Evolutionary conservation across 1,140 invertebrate species (phyloP), one percentile per base, ranked within the genome.

Genomic region (Atta cephalotes): DNA sequence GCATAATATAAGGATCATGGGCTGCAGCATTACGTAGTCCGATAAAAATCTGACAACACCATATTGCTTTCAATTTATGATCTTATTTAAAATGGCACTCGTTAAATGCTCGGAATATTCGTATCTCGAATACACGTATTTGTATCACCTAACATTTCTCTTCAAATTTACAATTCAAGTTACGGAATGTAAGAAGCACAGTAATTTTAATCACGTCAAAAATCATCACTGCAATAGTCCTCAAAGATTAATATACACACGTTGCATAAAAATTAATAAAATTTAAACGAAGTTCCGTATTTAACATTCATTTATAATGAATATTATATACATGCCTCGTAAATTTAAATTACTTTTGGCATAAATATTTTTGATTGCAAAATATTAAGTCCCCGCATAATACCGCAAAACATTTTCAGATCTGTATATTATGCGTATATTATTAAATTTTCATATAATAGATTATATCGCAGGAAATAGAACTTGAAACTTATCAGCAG

Each of bases 31-130:
- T 85, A 72, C 58, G 39, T 79, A 60, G 74, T 71, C 4, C 3
- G 82, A 80, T 88, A 86, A 80, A 58, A 18, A 89, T 74, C 72
- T 49, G 49, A 1, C 25, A 63, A 63, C 31, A 21, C 39, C 0
- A 12, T 84, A 72, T 88, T 72, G 25, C 12, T 28, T 51, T 66
- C 65, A 71, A 88, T 58, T 45, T 60, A 65, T 14, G 14, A 58
- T 45, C 58, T 56, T 56, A 71, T 62, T 71, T 65, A 65, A 58
- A 51, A 49, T 9, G 28, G 12, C n/a, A 7, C 28, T 53, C 63
- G 10, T 31, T 65, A 65, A 78, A 71, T 45, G 6, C 14, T 14
- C 65, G 53, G 3, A 51, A 63, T 58, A 45, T 60, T 81, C 14
- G 77, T 25, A 49, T 14, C 3, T n/a, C n/a, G n/a, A n/a, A n/a